Conservation (phyloP, 2,888 invertebrate species). For the Scaptodrosophila latifasciaeformis region DNA sequence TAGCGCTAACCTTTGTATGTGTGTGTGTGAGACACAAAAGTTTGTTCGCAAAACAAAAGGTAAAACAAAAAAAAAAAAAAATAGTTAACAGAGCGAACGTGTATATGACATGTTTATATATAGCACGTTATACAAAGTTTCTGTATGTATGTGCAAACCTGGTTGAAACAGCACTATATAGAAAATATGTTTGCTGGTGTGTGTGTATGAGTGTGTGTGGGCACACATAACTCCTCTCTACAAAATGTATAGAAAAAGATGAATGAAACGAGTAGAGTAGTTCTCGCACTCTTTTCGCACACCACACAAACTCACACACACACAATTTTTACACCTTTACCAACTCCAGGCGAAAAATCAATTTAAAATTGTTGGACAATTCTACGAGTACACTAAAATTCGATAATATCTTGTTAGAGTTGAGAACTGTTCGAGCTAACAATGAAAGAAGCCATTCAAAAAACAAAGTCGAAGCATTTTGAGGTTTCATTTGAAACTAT, state of each 20-base stretch:
- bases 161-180: too few relatives aligned
- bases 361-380: conserved; percentile 28
- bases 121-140: conserved; percentile 36
- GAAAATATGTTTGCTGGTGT: conserved; percentile 28
- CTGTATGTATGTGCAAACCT: conserved; percentile 15
- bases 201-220: neutral
- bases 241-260: conserved; percentile 66
- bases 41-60: conserved; percentile 12
- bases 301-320: conserved; percentile 3
- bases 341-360: conserved; percentile 49
- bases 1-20: neutral
- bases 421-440: too few relatives aligned
- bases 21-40: conserved; percentile 3
- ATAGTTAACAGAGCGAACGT: neutral
- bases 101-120: conserved; percentile 49
- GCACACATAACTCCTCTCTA: conserved; percentile 15
- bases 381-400: too few relatives aligned
- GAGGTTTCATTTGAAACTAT: too few relatives aligned
- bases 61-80: conserved; percentile 26
- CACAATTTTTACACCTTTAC: conserved; percentile 33
- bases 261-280: conserved; percentile 48
- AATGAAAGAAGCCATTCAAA: too few relatives aligned
- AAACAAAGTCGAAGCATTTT: too few relatives aligned
- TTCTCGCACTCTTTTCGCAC: conserved; percentile 17
- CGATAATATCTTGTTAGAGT: too few relatives aligned